phyloP scores from a whole-genome alignment of 2,113 vertebrate genomes.

The Ascaphus truei region DNA sequence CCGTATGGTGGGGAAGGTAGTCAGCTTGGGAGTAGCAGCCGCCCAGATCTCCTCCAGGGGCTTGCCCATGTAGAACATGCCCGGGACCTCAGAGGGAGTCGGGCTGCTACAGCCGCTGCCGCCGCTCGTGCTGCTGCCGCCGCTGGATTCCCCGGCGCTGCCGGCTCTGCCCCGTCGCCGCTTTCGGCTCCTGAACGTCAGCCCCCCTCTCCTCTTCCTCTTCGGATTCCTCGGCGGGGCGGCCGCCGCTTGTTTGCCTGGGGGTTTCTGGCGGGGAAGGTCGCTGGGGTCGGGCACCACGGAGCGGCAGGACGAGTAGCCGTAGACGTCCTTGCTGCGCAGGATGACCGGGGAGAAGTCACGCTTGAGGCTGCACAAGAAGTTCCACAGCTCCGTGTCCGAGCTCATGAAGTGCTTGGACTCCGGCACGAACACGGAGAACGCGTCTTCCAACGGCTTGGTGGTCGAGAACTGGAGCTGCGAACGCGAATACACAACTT shows the following conservation, averaged over 20 bases:
- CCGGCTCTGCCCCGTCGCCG: neutral
- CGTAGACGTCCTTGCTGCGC: conserved; percentile 73
- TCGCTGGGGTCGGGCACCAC: conserved; percentile 56
- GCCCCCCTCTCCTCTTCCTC: neutral
- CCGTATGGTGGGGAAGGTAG: conserved; percentile 60
- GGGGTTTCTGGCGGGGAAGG: conserved; percentile 1
- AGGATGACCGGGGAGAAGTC: conserved; percentile 72
- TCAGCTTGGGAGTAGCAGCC: conserved; percentile 57
- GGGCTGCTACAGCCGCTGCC: conserved; percentile 18
- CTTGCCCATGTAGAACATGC: conserved; percentile 43
- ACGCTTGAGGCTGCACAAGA: conserved; percentile 72
- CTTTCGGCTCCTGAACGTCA: neutral
- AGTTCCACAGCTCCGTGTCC: conserved; percentile 72
- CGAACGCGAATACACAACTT: conserved; percentile 70
- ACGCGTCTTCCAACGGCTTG: conserved; percentile 66
- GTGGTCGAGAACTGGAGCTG: conserved; percentile 64
- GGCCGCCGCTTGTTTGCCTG: conserved; percentile 14
- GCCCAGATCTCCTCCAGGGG: conserved; percentile 64
- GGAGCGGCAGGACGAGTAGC: conserved; percentile 67
- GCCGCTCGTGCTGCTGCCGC: neutral
- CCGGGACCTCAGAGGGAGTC: neutral
- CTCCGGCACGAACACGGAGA: conserved; percentile 69
- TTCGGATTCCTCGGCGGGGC: conserved; percentile 34
- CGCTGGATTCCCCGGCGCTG: conserved; percentile 3
- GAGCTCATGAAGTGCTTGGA: conserved; percentile 74